phyloP scores from a whole-genome alignment of 2,888 invertebrate genomes.

The Eurytoma californica region DNA sequence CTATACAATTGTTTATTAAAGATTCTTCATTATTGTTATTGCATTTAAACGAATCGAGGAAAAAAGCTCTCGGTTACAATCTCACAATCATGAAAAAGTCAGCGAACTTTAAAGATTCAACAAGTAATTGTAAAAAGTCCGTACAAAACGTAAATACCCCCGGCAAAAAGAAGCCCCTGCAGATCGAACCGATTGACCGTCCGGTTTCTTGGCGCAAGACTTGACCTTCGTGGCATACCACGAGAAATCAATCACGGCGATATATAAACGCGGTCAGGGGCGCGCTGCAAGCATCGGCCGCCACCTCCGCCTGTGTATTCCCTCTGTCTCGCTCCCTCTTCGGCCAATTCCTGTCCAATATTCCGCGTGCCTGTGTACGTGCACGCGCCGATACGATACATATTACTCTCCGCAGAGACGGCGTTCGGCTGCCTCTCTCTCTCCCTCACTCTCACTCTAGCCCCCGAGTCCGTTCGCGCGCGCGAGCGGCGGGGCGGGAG shows the following conservation, averaged over 20 bases:
- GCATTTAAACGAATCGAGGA: too few relatives aligned
- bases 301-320: slow-evolving; percentile 5
- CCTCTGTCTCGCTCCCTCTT: slow-evolving; percentile 28
- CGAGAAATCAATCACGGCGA: slow-evolving; percentile 59
- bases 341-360: slow-evolving; percentile 38
- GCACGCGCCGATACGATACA: slow-evolving; percentile 42
- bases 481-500: background rate
- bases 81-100: too few relatives aligned
- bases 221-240: slow-evolving; percentile 54
- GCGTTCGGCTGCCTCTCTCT: background rate
- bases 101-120: too few relatives aligned
- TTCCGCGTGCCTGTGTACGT: slow-evolving; percentile 16
- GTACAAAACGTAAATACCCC: too few relatives aligned
- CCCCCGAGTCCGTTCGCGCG: background rate
- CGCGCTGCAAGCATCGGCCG: slow-evolving; percentile 37
- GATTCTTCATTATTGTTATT: too few relatives aligned
- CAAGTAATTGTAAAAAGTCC: too few relatives aligned
- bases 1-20: too few relatives aligned
- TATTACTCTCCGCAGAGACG: slow-evolving; percentile 42
- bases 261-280: slow-evolving; percentile 60
- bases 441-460: background rate
- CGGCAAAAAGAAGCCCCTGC: too few relatives aligned
- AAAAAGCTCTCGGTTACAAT: too few relatives aligned
- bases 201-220: slow-evolving; percentile 50
- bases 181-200: background rate